Percentiles rank a stretch among this genome's conserved stretches.
Evolutionary conservation across 92 coral and sea anemone species (phyloP).

Genomic region (Epizoanthus ramosus): DNA sequence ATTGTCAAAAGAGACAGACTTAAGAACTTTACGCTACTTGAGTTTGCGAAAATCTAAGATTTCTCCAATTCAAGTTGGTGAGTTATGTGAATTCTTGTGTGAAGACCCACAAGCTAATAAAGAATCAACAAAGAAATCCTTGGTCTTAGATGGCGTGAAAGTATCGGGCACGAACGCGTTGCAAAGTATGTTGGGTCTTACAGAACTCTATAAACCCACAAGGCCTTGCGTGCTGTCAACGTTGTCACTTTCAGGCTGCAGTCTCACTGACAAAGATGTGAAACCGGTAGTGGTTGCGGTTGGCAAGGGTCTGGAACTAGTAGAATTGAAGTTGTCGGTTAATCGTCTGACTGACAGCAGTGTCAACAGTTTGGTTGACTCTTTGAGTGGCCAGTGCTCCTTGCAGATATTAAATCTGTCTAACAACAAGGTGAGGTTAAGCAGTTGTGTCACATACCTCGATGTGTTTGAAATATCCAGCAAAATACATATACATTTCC

Average conservation of each 20-base stretch:
- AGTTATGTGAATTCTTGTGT: constrained; percentile 44
- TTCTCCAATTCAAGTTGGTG: constrained; percentile 43
- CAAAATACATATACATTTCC: too few relatives aligned
- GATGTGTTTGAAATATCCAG: too few relatives aligned
- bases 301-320: constrained; percentile 54
- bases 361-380: constrained; percentile 55
- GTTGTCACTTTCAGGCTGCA: constrained; percentile 63
- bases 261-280: constrained; percentile 70
- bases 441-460: too few relatives aligned
- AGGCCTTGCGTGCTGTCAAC: constrained; percentile 51
- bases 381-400: constrained; percentile 48
- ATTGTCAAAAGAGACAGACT: constrained; percentile 24
- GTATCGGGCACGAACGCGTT: constrained; percentile 66
- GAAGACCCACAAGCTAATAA: constrained; percentile 1
- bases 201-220: constrained; percentile 56
- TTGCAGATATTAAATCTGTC: constrained; percentile 57
- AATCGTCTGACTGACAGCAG: constrained; percentile 71
- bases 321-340: constrained; percentile 53
- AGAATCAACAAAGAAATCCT: constrained; percentile 42
- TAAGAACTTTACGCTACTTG: constrained; percentile 46
- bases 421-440: constrained; percentile 56
- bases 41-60: constrained; percentile 61
- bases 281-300: constrained; percentile 55
- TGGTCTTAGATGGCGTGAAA: constrained; percentile 66
- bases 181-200: constrained; percentile 60